Conservation (phyloP, 1,140 invertebrate species). For the Aphelenchoides fujianensis region DNA sequence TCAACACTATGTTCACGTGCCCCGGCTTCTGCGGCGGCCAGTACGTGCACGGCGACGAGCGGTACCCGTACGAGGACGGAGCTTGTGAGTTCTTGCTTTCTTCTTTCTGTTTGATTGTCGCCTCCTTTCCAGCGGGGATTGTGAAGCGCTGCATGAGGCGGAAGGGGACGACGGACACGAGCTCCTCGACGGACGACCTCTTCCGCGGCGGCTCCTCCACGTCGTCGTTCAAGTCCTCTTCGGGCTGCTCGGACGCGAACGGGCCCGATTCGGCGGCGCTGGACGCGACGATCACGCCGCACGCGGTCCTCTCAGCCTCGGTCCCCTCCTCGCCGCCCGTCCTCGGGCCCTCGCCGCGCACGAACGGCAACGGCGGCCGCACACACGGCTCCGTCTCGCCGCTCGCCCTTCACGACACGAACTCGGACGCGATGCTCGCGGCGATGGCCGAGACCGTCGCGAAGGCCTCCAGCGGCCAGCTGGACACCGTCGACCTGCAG, state of each 20-base stretch:
- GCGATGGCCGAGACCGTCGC: background rate
- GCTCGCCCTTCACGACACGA: background rate
- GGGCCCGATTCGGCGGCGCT: background rate
- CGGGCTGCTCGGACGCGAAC: conserved; percentile 14
- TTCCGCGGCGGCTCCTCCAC: background rate
- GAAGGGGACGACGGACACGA: conserved; percentile 17
- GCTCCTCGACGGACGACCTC: conserved; percentile 12
- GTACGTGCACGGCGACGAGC: conserved; percentile 53
- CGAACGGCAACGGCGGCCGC: background rate
- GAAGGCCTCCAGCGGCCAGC: no score
- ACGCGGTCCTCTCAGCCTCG: no score
- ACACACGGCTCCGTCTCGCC: background rate
- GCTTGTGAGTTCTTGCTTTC: conserved; percentile 33
- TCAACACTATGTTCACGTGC: conserved; percentile 62
- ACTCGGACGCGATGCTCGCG: background rate
- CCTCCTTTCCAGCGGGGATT: conserved; percentile 13
- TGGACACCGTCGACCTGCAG: no score
- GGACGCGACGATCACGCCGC: no score
- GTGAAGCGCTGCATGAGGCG: conserved; percentile 17
- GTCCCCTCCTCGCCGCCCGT: background rate
- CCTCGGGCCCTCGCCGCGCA: background rate
- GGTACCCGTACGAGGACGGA: conserved; percentile 43
- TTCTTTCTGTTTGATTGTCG: conserved; percentile 20
- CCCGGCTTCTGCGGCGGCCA: conserved; percentile 43
- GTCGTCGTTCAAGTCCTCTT: background rate